Evolutionary conservation across 2,113 vertebrate species (phyloP), one percentile per base, ranked within the genome.

Genomic region (Ramphastos sulfuratus): DNA sequence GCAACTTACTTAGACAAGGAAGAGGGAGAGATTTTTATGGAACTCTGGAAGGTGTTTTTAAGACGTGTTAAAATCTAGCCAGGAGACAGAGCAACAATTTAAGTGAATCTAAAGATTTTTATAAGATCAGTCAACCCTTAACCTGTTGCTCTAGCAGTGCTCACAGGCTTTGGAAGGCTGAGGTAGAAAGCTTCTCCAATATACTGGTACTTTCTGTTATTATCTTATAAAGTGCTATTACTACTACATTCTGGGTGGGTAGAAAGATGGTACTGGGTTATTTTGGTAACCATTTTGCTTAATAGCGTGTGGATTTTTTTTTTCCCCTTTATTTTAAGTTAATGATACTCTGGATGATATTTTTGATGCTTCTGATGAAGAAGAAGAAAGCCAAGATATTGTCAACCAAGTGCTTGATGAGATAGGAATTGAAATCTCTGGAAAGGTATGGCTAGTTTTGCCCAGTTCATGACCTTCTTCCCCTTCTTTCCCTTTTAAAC

Each of bases 381-480:
- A 99, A 86, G 99, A 99, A 83, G 99, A 99, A 98, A 99, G 98
- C 96, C 98, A 99, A 96, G 99, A 99, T 94, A 99, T 99, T 96
- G 99, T 99, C 89, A 99, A 98, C 95, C 99, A 99, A 98, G 98
- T 99, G 85, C 98, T 99, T 89, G 99, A 99, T 97, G 99, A 99
- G 97, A 99, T 99, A 33, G 99, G 99, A 95, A 99, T 99, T 81
- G 99, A 99, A 97, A 99, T 99, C 92, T 98, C 99, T 88, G 99
- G 98, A 97, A 99, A 99, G 98, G 99, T 99, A 97, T 65, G 87
- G 64, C 33, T 9, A 2, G 46, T 74, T 82, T 37, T 84, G 37
- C 31, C 33, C 4, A 6, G 13, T 59, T 79, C 4, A 3, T 15
- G 7, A 63, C 54, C 23, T 75, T 33, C 39, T 73, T 86, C 20